Evolutionary conservation across 2,888 invertebrate species (phyloP), one percentile per base, ranked within the genome.

Genomic region (Tenthredo livida): DNA sequence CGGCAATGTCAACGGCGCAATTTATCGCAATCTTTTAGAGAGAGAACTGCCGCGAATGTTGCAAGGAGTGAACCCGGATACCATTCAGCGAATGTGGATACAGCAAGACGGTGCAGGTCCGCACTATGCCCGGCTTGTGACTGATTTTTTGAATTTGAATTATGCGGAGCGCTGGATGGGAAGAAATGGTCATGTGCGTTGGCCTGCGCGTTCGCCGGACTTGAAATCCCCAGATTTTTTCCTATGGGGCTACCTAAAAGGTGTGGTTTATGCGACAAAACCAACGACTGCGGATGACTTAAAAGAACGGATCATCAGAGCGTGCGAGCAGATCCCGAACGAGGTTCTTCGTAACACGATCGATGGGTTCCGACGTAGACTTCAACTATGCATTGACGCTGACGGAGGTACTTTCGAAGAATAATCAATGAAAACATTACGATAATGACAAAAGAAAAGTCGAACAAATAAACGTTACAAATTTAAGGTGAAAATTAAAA

Each of bases 11-110:
- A 87, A 83, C 58, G 87, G 87, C 6, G 70, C 29, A 17, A 84
- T 15, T 61, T 88, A 87, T 85, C 75, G 85, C 12, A 73, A 85
- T 25, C 87, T 89, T 84, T 73, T 88, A 37, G 54, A 12, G 7
- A 37, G 9, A 1, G n/a, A 15, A n/a, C 10, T 78, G 37, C 58
- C 78, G 9, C 15, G 10, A n/a, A 25, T 58, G 9, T 17, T 54
- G 3, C 86, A 88, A 87, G 85, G 87, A 77, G 84, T 89, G 73
- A 84, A 86, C 84, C 85, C 88, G 61, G 85, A 85, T 84, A 86
- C 84, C 25, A 82, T 88, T 84, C 84, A 67, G 85, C 88, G 92
- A 89, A 78, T 78, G 54, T 78, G 29, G 54, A 21, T 54, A 17
- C 78, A 77, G 43, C 61, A 86, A 29, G 85, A 84, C 70, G 86